Percentiles rank a stretch among this genome's conserved stretches.
phyloP scores from a whole-genome alignment of 2,888 invertebrate genomes.

The Hyppa rectilinea region DNA sequence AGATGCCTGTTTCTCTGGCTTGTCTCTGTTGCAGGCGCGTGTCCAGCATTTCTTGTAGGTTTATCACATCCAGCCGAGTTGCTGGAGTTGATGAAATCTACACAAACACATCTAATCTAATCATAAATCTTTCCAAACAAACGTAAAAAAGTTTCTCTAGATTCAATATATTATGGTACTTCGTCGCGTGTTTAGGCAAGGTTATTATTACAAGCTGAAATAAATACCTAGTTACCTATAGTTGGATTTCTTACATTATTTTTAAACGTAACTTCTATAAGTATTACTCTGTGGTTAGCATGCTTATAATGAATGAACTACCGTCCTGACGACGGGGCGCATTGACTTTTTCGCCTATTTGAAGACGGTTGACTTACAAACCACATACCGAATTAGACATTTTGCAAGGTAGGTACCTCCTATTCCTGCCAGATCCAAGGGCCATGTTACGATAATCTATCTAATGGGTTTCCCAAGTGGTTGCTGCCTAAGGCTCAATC shows the following conservation, averaged over 20 bases:
- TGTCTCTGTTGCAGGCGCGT: conserved; percentile 97
- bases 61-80: conserved; percentile 98
- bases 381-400: neutral
- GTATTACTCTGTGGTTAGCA: neutral
- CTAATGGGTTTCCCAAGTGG: neutral
- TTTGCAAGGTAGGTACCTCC: neutral
- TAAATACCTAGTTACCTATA: too few species aligned
- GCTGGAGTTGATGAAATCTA: conserved; percentile 98
- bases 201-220: conserved; percentile 24
- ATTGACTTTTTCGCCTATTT: neutral
- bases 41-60: conserved; percentile 98
- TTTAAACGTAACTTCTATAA: neutral
- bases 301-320: neutral
- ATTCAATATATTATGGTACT: neutral
- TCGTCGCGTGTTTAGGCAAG: conserved; percentile 21
- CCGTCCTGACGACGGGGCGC: too few species aligned
- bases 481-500: neutral
- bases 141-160: neutral
- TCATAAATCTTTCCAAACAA: conserved; percentile 5
- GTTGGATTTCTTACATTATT: conserved; percentile 4
- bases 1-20: conserved; percentile 99
- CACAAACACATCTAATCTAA: conserved; percentile 12
- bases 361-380: neutral
- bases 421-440: neutral
- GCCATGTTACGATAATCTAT: neutral